Percentiles rank a stretch among this genome's conserved stretches.
Conservation (phyloP, 2,113 vertebrate species). For the Aldabrachelys gigantea region DNA sequence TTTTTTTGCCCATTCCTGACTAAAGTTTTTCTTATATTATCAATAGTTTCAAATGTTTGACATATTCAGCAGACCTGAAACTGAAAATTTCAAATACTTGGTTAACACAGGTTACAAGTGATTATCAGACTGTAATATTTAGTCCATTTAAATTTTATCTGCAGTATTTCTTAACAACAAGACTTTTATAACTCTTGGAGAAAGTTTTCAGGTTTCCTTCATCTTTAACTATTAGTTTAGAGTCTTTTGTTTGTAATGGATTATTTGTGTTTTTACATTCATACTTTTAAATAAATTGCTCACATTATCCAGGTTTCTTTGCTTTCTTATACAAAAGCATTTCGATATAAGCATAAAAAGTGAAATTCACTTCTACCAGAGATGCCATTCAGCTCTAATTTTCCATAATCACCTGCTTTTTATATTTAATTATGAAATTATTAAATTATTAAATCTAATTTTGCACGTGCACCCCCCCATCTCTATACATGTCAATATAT, state of each 20-base stretch:
- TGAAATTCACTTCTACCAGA: background rate
- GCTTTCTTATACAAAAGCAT: background rate
- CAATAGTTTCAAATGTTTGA: background rate
- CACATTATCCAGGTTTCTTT: background rate
- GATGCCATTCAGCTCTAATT: background rate
- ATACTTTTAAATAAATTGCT: background rate
- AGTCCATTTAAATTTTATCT: background rate
- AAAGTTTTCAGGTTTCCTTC: background rate
- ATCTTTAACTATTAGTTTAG: background rate
- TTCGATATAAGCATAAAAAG: background rate
- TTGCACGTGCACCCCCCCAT: too few relatives aligned
- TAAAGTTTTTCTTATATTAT: background rate
- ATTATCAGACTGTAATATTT: background rate
- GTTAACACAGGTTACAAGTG: background rate
- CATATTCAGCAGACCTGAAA: background rate
- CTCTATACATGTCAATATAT: too few relatives aligned
- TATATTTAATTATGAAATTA: background rate
- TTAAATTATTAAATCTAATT: too few relatives aligned
- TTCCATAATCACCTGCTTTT: background rate
- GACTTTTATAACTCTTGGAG: background rate
- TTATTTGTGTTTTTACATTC: background rate
- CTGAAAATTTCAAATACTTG: background rate
- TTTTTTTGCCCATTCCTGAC: background rate
- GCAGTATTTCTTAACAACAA: background rate
- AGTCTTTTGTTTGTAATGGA: background rate